Conservation (phyloP, 1,140 invertebrate species). For the Sycobia sp. region DNA sequence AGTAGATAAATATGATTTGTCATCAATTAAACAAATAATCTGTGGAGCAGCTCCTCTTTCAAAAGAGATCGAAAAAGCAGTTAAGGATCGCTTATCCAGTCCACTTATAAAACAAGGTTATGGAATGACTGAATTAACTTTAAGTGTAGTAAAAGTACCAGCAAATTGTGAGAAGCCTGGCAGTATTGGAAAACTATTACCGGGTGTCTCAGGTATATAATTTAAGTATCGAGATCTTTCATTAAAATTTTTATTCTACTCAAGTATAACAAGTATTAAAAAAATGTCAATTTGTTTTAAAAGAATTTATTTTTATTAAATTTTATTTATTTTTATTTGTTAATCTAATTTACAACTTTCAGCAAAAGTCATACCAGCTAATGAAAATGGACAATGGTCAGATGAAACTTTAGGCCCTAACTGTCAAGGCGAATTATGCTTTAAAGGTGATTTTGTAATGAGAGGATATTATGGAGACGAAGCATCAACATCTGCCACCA, state of each 20-base stretch:
- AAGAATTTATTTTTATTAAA: background rate
- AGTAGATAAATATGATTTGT: slow-evolving; percentile 59
- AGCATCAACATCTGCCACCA: slow-evolving; percentile 42
- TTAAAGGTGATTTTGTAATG: slow-evolving; percentile 48
- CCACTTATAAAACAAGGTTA: slow-evolving; percentile 57
- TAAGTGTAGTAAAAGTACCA: slow-evolving; percentile 46
- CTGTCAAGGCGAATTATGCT: slow-evolving; percentile 71
- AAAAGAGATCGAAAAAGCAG: slow-evolving; percentile 54
- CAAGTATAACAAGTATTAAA: background rate
- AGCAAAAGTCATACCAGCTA: slow-evolving; percentile 44
- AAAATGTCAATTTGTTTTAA: background rate
- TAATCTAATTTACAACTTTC: background rate
- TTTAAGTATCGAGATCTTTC: too few species aligned
- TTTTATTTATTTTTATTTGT: background rate
- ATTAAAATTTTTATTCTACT: background rate
- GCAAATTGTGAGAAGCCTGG: slow-evolving; percentile 43
- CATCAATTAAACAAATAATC: slow-evolving; percentile 52
- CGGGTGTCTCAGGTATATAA: slow-evolving; percentile 40
- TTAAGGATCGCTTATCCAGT: slow-evolving; percentile 56
- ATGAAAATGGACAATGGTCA: slow-evolving; percentile 37
- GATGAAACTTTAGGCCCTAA: slow-evolving; percentile 66
- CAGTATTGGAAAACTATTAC: slow-evolving; percentile 47
- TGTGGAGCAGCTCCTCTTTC: slow-evolving; percentile 60
- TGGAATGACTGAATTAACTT: slow-evolving; percentile 63
- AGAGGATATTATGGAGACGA: slow-evolving; percentile 47